These are phyloP conservation scores for Pristionchus pacificus DNA, from an alignment of 1,140 invertebrate species.

Conservation along the genomic window DNA sequence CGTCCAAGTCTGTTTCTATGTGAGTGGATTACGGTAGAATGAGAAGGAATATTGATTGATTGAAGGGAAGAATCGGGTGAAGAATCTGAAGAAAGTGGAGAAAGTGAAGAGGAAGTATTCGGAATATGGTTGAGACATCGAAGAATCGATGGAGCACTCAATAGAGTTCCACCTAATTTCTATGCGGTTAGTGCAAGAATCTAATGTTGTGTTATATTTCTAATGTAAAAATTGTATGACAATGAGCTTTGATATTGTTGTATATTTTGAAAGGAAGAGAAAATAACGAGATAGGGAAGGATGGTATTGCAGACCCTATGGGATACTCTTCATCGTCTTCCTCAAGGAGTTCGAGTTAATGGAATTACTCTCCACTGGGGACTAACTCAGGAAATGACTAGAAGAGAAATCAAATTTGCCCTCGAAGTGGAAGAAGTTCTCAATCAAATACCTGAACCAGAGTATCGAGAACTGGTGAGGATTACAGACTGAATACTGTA, in stretches of 20 bases:
- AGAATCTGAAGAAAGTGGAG: neutral
- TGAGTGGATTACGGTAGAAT: no score
- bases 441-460: conserved; percentile 92
- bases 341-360: conserved; percentile 53
- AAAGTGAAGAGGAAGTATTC: conserved; percentile 63
- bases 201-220: no score
- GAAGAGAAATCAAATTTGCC: conserved; percentile 95
- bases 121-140: conserved; percentile 92
- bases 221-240: conserved; percentile 6
- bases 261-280: neutral
- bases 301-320: conserved; percentile 50
- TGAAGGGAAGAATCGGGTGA: neutral
- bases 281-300: no score
- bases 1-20: no score
- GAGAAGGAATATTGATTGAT: conserved; percentile 20
- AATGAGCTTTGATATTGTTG: conserved; percentile 19
- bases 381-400: conserved; percentile 49
- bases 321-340: conserved; percentile 56
- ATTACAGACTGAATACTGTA: neutral
- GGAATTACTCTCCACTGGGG: conserved; percentile 47
- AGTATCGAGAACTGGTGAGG: conserved; percentile 82
- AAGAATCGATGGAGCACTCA: conserved; percentile 88
- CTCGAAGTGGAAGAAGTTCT: conserved; percentile 93
- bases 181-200: conserved; percentile 76
- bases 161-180: conserved; percentile 90